phyloP scores from a whole-genome alignment of 2,888 invertebrate species.

The Oscheius myriophilus region DNA sequence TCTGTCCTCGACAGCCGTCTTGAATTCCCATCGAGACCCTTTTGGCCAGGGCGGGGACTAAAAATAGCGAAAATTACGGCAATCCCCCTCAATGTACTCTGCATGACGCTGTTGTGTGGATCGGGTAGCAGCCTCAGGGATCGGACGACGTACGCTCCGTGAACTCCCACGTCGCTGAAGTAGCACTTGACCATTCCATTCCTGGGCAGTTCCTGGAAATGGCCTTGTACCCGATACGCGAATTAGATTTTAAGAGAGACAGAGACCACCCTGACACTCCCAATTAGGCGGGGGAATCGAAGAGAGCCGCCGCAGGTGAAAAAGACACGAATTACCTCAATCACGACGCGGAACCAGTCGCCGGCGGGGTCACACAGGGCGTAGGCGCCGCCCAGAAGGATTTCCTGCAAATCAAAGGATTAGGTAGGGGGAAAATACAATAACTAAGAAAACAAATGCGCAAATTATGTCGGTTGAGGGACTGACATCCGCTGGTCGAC shows the following conservation, averaged over 20 bases:
- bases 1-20: conserved; percentile 6
- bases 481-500: too few relatives aligned
- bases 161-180: conserved; percentile 55
- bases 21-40: conserved; percentile 20
- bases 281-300: too few relatives aligned
- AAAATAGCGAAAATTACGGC: not conserved
- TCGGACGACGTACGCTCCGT: conserved; percentile 45
- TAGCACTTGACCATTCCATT: conserved; percentile 49
- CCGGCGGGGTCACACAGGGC: conserved; percentile 54
- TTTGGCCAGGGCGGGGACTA: conserved; percentile 28
- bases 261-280: too few relatives aligned
- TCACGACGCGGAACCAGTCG: conserved; percentile 52
- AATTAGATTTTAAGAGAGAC: not conserved
- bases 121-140: conserved; percentile 45
- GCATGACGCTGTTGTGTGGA: conserved; percentile 43
- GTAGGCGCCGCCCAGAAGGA: conserved; percentile 50
- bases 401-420: conserved; percentile 38
- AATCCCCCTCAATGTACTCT: conserved; percentile 30
- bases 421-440: not conserved
- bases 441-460: not conserved
- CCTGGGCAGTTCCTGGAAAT: conserved; percentile 38
- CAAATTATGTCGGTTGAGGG: too few relatives aligned
- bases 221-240: not conserved
- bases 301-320: not conserved
- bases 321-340: conserved; percentile 29